These are phyloP conservation scores for Vimba vimba DNA, from an alignment of 2,113 vertebrate species.

Conservation along the genomic window DNA sequence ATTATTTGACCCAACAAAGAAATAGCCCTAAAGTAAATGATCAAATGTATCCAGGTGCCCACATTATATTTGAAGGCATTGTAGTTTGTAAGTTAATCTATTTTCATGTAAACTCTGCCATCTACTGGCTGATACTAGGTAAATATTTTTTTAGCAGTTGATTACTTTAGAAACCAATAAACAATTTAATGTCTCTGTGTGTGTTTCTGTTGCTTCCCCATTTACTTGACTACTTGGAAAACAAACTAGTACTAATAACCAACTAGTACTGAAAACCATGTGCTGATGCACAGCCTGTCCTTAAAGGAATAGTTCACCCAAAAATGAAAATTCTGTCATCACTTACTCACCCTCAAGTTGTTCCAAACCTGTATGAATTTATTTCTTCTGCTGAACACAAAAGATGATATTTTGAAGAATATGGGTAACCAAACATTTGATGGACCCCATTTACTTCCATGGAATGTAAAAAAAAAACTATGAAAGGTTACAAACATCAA, in stretches of 20 bases:
- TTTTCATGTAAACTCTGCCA: conserved; percentile 28
- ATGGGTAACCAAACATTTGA: too few species aligned
- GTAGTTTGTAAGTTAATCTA: not conserved
- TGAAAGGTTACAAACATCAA: too few species aligned
- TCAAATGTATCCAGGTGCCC: not conserved
- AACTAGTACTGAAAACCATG: not conserved
- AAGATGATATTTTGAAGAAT: too few species aligned
- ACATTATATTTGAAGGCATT: not conserved
- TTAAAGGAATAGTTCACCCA: not conserved
- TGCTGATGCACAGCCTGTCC: not conserved
- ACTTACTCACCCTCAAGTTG: too few species aligned
- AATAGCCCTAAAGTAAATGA: not conserved
- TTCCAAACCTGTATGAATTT: too few species aligned
- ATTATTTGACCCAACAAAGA: not conserved
- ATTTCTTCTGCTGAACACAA: too few species aligned
- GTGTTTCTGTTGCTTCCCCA: not conserved
- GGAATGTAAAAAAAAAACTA: too few species aligned
- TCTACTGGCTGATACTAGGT: conserved; percentile 35
- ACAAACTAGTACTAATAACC: not conserved
- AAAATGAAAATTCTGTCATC: too few species aligned
- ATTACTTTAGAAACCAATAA: not conserved
- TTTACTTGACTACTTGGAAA: not conserved
- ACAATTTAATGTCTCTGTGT: not conserved
- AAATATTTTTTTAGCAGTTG: not conserved
- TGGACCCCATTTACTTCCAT: too few species aligned